Conservation (phyloP, 2,797 vertebrate genomes). For the Emys orbicularis region DNA sequence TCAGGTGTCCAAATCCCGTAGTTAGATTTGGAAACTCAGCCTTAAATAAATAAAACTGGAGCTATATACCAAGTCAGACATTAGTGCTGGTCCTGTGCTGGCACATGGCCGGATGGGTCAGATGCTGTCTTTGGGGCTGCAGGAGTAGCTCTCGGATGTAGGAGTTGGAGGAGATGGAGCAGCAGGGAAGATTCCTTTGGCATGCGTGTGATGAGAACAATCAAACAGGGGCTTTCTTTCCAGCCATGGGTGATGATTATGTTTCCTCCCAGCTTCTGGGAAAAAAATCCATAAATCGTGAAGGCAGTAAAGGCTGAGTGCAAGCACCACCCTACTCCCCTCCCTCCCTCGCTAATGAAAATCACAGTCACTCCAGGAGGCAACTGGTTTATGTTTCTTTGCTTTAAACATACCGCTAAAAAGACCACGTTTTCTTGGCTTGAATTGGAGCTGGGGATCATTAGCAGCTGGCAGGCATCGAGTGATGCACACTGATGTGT, state of each 20-base stretch:
- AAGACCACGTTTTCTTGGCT: conserved; percentile 52
- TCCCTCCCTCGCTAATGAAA: conserved; percentile 60
- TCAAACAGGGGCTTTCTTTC: not conserved
- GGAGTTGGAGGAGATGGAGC: not conserved
- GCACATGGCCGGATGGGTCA: not conserved
- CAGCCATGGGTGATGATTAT: conserved; percentile 63
- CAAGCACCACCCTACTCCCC: conserved; percentile 37
- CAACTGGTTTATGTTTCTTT: conserved; percentile 62
- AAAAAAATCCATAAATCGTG: conserved; percentile 59
- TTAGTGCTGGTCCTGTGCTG: not conserved
- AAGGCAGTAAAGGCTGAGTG: conserved; percentile 41
- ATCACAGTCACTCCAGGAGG: conserved; percentile 51
- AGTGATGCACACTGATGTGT: conserved; percentile 55
- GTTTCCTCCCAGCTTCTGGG: conserved; percentile 55
- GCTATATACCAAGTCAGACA: not conserved
- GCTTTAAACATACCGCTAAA: conserved; percentile 61
- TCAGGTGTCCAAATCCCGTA: not conserved
- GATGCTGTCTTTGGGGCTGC: not conserved
- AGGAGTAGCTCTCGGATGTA: not conserved
- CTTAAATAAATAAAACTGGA: not conserved
- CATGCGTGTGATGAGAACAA: not conserved
- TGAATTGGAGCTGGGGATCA: conserved; percentile 51
- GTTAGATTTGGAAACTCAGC: not conserved
- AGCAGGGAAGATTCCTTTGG: not conserved
- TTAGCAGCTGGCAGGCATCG: conserved; percentile 42